A percentile compares a stretch with the other conserved stretches of the same genome.
Conservation (phyloP, 1,140 invertebrate species). For the Drosophila seguyi region DNA sequence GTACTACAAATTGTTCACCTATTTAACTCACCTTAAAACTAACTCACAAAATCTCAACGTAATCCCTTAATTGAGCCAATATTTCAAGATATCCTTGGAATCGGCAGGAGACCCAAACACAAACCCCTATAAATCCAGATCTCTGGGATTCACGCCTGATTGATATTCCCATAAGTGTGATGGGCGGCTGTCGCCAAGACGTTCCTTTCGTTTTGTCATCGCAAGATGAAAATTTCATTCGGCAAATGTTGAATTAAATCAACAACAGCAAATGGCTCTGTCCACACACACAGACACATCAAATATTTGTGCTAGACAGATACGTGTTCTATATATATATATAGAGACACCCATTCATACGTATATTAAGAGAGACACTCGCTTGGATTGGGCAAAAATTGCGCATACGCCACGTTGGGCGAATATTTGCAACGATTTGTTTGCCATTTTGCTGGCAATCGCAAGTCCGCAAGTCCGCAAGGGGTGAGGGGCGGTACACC, state of each 20-base stretch:
- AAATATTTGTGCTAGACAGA: constrained; percentile 42
- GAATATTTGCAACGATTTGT: constrained; percentile 61
- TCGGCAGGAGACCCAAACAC: not conserved
- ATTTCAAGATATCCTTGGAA: not conserved
- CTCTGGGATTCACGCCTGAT: constrained; percentile 10
- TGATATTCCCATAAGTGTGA: constrained; percentile 39
- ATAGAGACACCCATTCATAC: not conserved
- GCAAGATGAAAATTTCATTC: constrained; percentile 45
- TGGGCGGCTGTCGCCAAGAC: constrained; percentile 22
- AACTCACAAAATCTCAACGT: not conserved
- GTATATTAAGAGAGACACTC: not conserved
- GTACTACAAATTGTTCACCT: not conserved
- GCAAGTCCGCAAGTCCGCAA: constrained; percentile 40
- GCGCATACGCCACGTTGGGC: constrained; percentile 66
- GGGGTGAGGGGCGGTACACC: constrained; percentile 2
- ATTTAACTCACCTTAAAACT: not conserved
- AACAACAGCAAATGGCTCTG: constrained; percentile 47
- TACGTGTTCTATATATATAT: not conserved
- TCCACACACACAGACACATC: constrained; percentile 18
- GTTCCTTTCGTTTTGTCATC: constrained; percentile 19
- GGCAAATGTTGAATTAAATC: constrained; percentile 49
- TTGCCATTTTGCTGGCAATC: constrained; percentile 53
- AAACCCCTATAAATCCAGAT: constrained; percentile 1
- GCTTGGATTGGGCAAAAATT: constrained; percentile 44
- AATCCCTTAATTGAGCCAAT: constrained; percentile 2